These are phyloP conservation scores for Prunella fulvescens DNA, from an alignment of 2,113 vertebrate genomes.

Conservation along the genomic window DNA sequence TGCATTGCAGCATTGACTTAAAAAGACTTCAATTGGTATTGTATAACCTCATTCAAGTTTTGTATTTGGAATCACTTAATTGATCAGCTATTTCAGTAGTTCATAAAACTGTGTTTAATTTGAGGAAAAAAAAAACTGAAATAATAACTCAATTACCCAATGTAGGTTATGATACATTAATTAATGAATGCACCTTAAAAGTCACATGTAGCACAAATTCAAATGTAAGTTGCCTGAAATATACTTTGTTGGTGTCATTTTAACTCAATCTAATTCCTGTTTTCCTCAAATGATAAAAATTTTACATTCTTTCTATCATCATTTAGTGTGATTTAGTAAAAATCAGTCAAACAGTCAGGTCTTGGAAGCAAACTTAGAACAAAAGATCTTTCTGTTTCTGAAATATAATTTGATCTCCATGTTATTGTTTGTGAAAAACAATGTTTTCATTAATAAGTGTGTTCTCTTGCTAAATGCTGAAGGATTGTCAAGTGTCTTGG, in stretches of 20 bases:
- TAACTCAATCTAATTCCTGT: not conserved
- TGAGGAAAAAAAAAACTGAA: not conserved
- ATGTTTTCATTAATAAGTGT: not conserved
- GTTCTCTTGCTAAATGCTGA: not conserved
- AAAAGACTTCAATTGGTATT: not conserved
- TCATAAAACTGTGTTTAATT: not conserved
- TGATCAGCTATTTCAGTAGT: not conserved
- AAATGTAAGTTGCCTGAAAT: not conserved
- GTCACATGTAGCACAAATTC: not conserved
- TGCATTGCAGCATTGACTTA: not conserved
- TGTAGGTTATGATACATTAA: not conserved
- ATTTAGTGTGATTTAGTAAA: not conserved
- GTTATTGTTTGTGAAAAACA: not conserved
- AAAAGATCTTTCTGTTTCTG: not conserved
- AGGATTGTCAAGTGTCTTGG: not conserved
- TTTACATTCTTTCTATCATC: not conserved
- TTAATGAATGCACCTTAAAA: not conserved
- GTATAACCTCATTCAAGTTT: not conserved
- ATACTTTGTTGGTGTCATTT: not conserved
- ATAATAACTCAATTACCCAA: not conserved
- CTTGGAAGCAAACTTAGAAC: not conserved
- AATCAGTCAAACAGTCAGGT: not conserved
- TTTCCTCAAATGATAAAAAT: not conserved
- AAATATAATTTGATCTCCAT: not conserved
- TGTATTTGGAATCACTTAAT: not conserved